These are phyloP conservation scores for Halictus rubicundus DNA, from an alignment of 1,140 invertebrate genomes.

Conservation along the genomic window DNA sequence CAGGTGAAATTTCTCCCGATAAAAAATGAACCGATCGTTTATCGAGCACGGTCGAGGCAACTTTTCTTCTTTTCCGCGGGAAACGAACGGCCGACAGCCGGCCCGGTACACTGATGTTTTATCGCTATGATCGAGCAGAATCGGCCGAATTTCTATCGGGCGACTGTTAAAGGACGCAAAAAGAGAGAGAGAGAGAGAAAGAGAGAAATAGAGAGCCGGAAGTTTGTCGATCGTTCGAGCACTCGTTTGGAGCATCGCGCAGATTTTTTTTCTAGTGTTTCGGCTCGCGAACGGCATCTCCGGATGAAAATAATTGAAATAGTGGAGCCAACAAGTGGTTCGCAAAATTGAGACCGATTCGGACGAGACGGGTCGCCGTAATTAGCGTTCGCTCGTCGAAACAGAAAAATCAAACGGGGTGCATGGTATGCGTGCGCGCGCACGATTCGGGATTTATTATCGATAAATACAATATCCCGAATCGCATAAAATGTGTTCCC, in stretches of 20 bases:
- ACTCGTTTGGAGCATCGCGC: background rate
- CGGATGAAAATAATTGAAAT: background rate
- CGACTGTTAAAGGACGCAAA: no score
- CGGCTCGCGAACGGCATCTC: no score
- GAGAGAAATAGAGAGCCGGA: background rate
- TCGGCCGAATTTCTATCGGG: background rate
- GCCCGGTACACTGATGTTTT: background rate
- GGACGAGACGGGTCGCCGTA: background rate
- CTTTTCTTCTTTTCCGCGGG: background rate
- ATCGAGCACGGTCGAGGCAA: conserved; percentile 1
- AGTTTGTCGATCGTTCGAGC: background rate
- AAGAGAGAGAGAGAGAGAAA: background rate
- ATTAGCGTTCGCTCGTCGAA: background rate
- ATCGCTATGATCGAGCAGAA: background rate
- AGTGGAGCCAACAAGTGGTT: background rate
- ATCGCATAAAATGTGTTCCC: background rate
- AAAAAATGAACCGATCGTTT: conserved; percentile 30
- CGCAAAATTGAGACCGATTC: background rate
- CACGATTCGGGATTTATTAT: no score
- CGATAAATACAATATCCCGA: no score
- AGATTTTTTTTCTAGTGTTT: background rate
- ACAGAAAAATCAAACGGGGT: background rate
- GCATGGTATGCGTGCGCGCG: no score
- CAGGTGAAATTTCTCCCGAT: conserved; percentile 28
- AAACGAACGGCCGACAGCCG: background rate